These are phyloP conservation scores for Anabas testudineus DNA, from an alignment of 2,797 vertebrate genomes.

Conservation along the genomic window DNA sequence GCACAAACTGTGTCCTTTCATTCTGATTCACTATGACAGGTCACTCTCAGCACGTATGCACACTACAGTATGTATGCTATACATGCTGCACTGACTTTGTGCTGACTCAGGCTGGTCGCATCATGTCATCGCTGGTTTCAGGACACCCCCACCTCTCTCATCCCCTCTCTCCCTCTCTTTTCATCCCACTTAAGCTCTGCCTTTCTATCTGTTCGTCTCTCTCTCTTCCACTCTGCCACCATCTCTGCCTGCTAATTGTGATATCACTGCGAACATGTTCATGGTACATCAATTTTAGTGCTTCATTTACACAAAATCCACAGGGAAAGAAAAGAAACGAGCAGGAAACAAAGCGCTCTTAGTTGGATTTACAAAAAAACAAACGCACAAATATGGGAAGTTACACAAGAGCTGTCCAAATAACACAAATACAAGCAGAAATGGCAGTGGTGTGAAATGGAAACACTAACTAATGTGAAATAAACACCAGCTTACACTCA, in stretches of 20 bases:
- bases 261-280: not conserved
- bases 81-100: constrained; percentile 64
- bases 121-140: constrained; percentile 59
- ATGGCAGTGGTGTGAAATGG: not conserved
- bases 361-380: not conserved
- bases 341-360: not conserved
- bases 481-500: constrained; percentile 58
- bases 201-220: constrained; percentile 39
- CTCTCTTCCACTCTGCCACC: constrained; percentile 38
- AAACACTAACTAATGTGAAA: not conserved
- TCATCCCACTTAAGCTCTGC: constrained; percentile 55
- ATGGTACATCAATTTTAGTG: not conserved
- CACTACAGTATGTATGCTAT: constrained; percentile 33
- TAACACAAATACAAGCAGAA: not conserved
- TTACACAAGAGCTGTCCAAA: not conserved
- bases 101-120: constrained; percentile 77
- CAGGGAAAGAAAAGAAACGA: no score
- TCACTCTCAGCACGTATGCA: constrained; percentile 2
- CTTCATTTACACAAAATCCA: not conserved
- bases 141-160: constrained; percentile 43
- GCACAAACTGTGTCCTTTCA: constrained; percentile 15
- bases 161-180: constrained; percentile 30
- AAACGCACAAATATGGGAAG: constrained; percentile 1
- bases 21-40: constrained; percentile 24
- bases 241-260: constrained; percentile 1